phyloP scores from a whole-genome alignment of 2,797 vertebrate species.

The Schizopygopsis malacanthus region DNA sequence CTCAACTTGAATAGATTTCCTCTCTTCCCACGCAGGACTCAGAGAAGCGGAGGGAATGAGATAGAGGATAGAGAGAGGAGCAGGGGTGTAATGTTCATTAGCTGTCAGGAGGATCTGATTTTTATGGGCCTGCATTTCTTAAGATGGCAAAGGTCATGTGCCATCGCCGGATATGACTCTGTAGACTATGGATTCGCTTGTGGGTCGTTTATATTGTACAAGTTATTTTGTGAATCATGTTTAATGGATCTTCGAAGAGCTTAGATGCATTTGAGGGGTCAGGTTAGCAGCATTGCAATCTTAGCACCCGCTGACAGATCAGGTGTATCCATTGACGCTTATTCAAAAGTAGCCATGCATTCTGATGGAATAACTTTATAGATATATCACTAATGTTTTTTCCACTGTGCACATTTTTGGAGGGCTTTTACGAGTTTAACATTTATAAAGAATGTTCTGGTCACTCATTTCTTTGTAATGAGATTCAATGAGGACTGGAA shows the following conservation, averaged over 20 bases:
- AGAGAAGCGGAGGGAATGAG: conserved; percentile 22
- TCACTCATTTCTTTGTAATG: neutral
- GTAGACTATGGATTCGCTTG: neutral
- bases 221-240: neutral
- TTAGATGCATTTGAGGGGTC: neutral
- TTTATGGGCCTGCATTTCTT: conserved; percentile 46
- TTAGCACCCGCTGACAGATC: neutral
- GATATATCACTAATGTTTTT: neutral
- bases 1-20: conserved; percentile 57
- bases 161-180: conserved; percentile 21
- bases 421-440: neutral
- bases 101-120: conserved; percentile 49
- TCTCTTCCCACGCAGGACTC: conserved; percentile 56
- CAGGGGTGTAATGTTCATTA: conserved; percentile 38
- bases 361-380: neutral
- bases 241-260: conserved; percentile 1
- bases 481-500: neutral
- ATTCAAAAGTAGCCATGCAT: neutral
- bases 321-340: neutral
- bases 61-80: conserved; percentile 10
- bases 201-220: conserved; percentile 9
- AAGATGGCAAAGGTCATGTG: conserved; percentile 41
- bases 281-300: neutral
- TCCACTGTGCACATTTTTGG: neutral
- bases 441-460: conserved; percentile 6